Percentiles rank a stretch among this genome's conserved stretches.
Evolutionary conservation across 2,113 vertebrate species (phyloP).

Genomic region (Macquaria ambigua): DNA sequence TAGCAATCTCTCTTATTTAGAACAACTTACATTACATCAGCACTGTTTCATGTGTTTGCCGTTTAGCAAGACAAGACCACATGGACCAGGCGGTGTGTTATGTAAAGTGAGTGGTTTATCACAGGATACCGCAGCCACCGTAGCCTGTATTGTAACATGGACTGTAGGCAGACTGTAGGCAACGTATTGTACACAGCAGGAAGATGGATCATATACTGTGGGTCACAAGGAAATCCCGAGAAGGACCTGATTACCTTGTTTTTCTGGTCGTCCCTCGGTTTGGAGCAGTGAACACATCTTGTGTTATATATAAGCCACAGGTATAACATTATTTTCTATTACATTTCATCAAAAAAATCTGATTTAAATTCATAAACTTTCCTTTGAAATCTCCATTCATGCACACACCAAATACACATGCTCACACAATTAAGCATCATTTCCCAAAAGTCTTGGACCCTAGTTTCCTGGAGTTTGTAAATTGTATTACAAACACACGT

Average conservation of each 20-base stretch:
- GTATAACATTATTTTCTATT: conserved; percentile 5
- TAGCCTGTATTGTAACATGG: background rate
- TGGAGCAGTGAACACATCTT: background rate
- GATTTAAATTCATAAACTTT: background rate
- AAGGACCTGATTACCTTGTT: conserved; percentile 22
- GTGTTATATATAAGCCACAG: background rate
- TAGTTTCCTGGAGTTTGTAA: conserved; percentile 12
- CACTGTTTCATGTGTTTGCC: conserved; percentile 16
- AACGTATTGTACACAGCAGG: background rate
- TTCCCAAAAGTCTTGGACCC: background rate
- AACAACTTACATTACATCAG: background rate
- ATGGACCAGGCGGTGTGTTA: conserved; percentile 14
- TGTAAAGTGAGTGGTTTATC: conserved; percentile 1
- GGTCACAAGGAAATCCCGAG: conserved; percentile 24
- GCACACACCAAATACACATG: background rate
- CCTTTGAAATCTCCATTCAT: background rate
- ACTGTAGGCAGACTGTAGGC: background rate
- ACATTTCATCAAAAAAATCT: conserved; percentile 8
- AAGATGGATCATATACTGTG: background rate
- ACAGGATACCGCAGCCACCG: conserved; percentile 17
- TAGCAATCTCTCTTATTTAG: background rate
- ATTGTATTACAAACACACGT: no score
- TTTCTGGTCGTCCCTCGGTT: background rate
- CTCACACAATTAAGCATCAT: background rate
- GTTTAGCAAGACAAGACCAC: background rate